Percentiles rank a stretch among this genome's conserved stretches.
Evolutionary conservation across 2,797 vertebrate species (phyloP).

Genomic region (Synaphobranchus kaupii): DNA sequence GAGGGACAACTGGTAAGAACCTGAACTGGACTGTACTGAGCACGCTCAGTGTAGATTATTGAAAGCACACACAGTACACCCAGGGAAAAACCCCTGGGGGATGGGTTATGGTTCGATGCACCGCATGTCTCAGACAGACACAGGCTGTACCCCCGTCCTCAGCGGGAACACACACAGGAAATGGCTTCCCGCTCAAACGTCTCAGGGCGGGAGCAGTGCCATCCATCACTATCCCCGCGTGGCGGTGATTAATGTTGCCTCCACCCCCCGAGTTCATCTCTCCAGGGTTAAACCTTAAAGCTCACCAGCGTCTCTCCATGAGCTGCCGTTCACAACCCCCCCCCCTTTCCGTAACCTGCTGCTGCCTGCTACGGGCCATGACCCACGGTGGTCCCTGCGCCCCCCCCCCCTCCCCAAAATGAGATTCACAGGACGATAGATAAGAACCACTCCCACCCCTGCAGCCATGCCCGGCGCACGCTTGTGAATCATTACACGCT

Average conservation of each 20-base stretch:
- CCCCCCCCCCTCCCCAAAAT: background rate
- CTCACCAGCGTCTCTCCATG: background rate
- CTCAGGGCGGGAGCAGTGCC: background rate
- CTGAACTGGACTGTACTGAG: background rate
- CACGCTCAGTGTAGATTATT: background rate
- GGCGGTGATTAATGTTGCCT: background rate
- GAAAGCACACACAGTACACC: background rate
- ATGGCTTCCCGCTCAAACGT: background rate
- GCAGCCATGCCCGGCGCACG: constrained; percentile 27
- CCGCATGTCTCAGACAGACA: background rate
- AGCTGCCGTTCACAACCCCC: background rate
- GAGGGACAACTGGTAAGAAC: background rate
- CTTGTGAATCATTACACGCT: constrained; percentile 56
- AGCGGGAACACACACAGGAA: background rate
- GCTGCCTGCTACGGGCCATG: background rate
- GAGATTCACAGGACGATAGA: constrained; percentile 3
- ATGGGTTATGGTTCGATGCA: background rate
- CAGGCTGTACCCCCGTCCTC: background rate
- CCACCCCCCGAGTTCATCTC: background rate
- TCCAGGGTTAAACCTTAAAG: background rate
- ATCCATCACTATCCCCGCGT: background rate
- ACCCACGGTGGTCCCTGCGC: background rate
- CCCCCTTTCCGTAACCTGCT: background rate
- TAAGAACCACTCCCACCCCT: constrained; percentile 30
- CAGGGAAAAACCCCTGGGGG: background rate